phyloP scores from a whole-genome alignment of 1,140 invertebrate genomes.

The Papilio dardanus region DNA sequence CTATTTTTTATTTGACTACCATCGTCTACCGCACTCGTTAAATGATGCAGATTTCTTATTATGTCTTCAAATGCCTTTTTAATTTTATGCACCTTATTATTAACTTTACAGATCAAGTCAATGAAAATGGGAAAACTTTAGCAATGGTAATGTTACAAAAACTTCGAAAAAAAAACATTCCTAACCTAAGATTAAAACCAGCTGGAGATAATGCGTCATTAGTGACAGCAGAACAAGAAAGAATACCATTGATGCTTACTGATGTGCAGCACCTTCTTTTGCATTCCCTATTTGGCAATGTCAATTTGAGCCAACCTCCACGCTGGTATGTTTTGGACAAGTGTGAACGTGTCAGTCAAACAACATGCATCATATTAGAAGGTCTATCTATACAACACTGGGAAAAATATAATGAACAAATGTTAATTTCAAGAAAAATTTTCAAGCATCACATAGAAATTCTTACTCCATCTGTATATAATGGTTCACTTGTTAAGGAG shows the following conservation, averaged over 20 bases:
- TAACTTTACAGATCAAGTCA: constrained; percentile 41
- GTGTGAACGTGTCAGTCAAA: constrained; percentile 86
- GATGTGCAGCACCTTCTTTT: constrained; percentile 93
- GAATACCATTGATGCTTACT: constrained; percentile 90
- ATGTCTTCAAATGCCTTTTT: not conserved
- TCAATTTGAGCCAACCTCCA: constrained; percentile 85
- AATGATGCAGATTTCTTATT: not conserved
- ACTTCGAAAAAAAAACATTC: constrained; percentile 83
- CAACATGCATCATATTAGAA: constrained; percentile 90
- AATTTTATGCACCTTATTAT: not conserved
- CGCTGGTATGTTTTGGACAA: constrained; percentile 93
- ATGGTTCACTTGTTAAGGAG: constrained; percentile 88
- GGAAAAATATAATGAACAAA: constrained; percentile 84
- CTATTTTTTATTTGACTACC: not conserved
- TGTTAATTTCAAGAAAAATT: constrained; percentile 83
- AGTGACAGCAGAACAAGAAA: constrained; percentile 76
- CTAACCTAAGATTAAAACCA: constrained; percentile 84
- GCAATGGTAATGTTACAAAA: constrained; percentile 37
- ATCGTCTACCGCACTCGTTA: not conserved
- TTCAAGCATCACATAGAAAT: constrained; percentile 88
- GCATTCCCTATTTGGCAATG: constrained; percentile 88
- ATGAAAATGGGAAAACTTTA: constrained; percentile 33
- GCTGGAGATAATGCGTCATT: constrained; percentile 85
- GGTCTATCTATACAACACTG: constrained; percentile 90
- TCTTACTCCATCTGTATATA: constrained; percentile 87